A percentile compares a stretch with the other conserved stretches of the same genome.
These are phyloP conservation scores for Drosophila melanica DNA, from an alignment of 1,140 invertebrate genomes.

Conservation along the genomic window DNA sequence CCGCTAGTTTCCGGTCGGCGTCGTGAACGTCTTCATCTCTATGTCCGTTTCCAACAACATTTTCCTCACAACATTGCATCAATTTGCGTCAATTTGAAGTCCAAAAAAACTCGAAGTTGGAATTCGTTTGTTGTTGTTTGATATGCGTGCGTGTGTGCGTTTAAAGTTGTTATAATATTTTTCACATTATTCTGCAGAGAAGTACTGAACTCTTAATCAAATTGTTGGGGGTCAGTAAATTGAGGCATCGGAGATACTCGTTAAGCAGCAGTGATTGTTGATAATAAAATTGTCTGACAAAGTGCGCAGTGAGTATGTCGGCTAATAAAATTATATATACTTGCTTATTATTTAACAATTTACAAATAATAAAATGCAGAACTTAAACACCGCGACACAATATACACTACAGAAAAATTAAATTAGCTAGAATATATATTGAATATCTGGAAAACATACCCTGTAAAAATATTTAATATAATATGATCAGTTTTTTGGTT, in stretches of 20 bases:
- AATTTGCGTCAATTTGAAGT: conserved; percentile 25
- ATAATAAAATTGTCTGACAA: conserved; percentile 73
- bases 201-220: conserved; percentile 51
- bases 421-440: conserved; percentile 42
- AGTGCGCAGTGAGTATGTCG: conserved; percentile 56
- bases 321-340: conserved; percentile 72
- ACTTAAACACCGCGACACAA: conserved; percentile 42
- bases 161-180: conserved; percentile 54
- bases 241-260: conserved; percentile 10
- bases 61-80: conserved; percentile 31
- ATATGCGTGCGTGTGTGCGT: conserved; percentile 45
- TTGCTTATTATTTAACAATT: conserved; percentile 74
- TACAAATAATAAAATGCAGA: conserved; percentile 57
- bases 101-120: conserved; percentile 51
- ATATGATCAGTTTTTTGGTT: no score
- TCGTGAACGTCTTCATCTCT: conserved; percentile 45
- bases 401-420: conserved; percentile 45
- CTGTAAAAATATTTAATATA: background rate
- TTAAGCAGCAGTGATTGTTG: conserved; percentile 59
- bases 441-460: background rate
- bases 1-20: conserved; percentile 76
- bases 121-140: conserved; percentile 29
- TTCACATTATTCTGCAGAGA: conserved; percentile 6
- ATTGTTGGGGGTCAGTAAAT: conserved; percentile 62
- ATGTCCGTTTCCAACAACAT: conserved; percentile 25